Conservation (phyloP, 2,797 vertebrate genomes). For the Eremophila alpestris region DNA sequence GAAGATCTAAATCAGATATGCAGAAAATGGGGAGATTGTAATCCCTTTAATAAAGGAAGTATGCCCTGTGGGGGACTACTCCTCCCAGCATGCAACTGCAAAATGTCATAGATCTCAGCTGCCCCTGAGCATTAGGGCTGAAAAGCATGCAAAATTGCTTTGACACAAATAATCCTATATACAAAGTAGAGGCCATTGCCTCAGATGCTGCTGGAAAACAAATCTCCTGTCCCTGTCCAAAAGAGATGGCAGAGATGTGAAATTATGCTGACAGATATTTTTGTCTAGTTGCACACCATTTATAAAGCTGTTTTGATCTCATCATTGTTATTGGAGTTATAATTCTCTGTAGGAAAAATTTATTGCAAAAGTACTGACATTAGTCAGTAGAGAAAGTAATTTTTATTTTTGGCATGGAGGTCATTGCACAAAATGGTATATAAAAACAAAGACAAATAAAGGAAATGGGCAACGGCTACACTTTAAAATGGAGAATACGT, state of each 20-base stretch:
- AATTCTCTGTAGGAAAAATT: background rate
- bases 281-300: background rate
- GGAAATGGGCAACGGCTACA: background rate
- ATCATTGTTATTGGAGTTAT: background rate
- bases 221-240: background rate
- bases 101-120: background rate
- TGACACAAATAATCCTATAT: slow-evolving; percentile 44
- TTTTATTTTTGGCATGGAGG: background rate
- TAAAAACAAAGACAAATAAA: background rate
- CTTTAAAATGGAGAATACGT: background rate
- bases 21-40: slow-evolving; percentile 51
- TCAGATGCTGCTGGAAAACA: slow-evolving; percentile 30
- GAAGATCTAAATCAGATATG: slow-evolving; percentile 30
- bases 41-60: slow-evolving; percentile 44
- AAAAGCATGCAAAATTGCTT: slow-evolving; percentile 44
- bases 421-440: background rate
- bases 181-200: slow-evolving; percentile 2
- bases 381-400: background rate
- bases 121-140: background rate
- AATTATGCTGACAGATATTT: background rate
- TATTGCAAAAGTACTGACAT: background rate
- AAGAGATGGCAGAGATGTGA: background rate
- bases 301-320: slow-evolving; percentile 7
- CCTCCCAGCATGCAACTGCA: slow-evolving; percentile 42
- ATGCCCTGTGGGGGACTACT: slow-evolving; percentile 29